Evolutionary conservation across 2,888 invertebrate genomes (phyloP).

Genomic region (Acrocyrtus sp.): DNA sequence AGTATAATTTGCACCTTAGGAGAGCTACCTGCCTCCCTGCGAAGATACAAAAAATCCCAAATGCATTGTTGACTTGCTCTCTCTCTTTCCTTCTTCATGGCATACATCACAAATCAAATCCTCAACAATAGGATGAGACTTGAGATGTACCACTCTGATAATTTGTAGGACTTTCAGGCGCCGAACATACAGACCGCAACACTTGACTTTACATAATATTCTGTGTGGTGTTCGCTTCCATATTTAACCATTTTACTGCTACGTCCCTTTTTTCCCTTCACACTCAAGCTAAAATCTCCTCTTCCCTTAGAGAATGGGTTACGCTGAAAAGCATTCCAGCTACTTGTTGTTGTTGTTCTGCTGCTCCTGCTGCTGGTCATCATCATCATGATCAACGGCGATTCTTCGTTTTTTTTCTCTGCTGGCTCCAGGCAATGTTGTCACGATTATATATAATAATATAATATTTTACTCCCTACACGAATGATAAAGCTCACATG

Average conservation of each 20-base stretch:
- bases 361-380: conserved; percentile 3
- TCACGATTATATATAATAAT: conserved; percentile 42
- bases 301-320: too few relatives aligned
- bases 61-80: background rate
- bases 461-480: background rate
- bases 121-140: conserved; percentile 52
- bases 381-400: conserved; percentile 1
- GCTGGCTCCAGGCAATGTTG: conserved; percentile 50
- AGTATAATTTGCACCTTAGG: background rate
- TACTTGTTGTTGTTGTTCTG: conserved; percentile 43
- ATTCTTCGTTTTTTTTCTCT: conserved; percentile 16
- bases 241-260: background rate
- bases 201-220: conserved; percentile 23
- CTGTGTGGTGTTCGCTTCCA: conserved; percentile 6
- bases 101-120: background rate
- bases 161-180: conserved; percentile 61
- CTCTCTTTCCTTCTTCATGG: background rate
- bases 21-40: background rate
- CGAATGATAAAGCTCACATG: background rate
- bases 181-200: conserved; percentile 54
- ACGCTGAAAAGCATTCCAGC: conserved; percentile 51
- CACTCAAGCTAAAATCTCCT: background rate
- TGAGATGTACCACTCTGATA: conserved; percentile 55
- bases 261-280: background rate
- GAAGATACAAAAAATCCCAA: background rate